Conservation (phyloP, 2,888 invertebrate genomes). For the Pseudolycoriella hygida region DNA sequence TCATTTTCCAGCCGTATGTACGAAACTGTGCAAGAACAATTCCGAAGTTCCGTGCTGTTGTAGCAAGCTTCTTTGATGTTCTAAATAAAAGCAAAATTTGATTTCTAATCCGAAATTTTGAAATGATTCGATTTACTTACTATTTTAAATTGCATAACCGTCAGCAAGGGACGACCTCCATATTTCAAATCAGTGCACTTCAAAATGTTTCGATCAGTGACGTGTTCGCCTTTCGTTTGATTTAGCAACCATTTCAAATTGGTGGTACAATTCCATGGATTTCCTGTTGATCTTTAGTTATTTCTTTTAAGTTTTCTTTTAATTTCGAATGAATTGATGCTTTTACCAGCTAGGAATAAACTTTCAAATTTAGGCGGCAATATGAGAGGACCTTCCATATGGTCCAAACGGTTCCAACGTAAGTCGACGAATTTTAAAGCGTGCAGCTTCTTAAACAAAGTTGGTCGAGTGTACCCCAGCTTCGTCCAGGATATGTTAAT, state of each 20-base stretch:
- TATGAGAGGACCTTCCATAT: conserved; percentile 21
- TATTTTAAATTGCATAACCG: conserved; percentile 25
- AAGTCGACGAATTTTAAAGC: conserved; percentile 22
- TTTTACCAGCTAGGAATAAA: conserved; percentile 21
- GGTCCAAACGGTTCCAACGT: conserved; percentile 25
- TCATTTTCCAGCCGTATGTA: conserved; percentile 18
- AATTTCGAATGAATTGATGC: neutral
- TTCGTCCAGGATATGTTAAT: conserved; percentile 29
- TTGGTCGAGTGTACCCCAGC: conserved; percentile 19
- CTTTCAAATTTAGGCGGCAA: conserved; percentile 19
- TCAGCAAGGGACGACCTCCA: conserved; percentile 17
- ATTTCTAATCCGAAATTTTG: conserved; percentile 4
- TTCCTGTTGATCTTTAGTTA: conserved; percentile 14
- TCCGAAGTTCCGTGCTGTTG: conserved; percentile 20
- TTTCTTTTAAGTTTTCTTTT: neutral
- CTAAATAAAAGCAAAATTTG: conserved; percentile 12
- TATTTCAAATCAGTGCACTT: conserved; percentile 24
- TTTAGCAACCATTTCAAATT: conserved; percentile 25
- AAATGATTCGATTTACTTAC: conserved; percentile 12
- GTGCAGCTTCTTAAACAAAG: conserved; percentile 21
- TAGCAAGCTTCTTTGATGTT: conserved; percentile 20
- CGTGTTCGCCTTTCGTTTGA: conserved; percentile 18
- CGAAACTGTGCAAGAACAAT: conserved; percentile 25
- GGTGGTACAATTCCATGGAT: conserved; percentile 27
- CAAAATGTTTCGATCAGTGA: conserved; percentile 22